Evolutionary conservation across 2,113 vertebrate species (phyloP), one percentile per base, ranked within the genome.

Genomic region (Rhea pennata): DNA sequence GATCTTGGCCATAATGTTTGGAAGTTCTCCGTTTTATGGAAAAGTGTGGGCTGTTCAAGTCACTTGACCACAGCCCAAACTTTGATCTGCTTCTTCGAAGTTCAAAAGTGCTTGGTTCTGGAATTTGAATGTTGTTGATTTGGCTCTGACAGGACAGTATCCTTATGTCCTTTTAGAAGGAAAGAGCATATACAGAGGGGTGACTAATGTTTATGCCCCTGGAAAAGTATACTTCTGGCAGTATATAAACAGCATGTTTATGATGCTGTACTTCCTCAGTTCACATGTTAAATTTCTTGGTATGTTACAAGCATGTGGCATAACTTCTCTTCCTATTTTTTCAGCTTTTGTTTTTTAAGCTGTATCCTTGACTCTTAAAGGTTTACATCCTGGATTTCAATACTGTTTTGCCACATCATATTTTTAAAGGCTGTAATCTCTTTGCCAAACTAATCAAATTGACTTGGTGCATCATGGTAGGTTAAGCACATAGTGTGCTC

Each of bases 181-280:
- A 48, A 58, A 66, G 40, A 42, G 14, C n/a, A 17, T 40, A 82
- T 24, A 36, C 11, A 12, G 19, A 61, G 24, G 5, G 12, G 21
- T 77, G 58, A 87, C 40, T 54, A 42, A 78, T 54, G 33, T 85
- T 88, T 87, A 76, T 71, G 48, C 58, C 44, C 40, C 44, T 26
- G 33, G 64, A 76, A 70, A 92, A 85, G 62, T 33, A 69, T 58
- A 66, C 53, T 88, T 82, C 82, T 0, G 5, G 5, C 59, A 69
- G n/a, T 81, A 53, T 59, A 91, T 87, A 87, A 96, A 84, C 74
- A 51, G 27, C 64, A 42, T 10, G 6, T 77, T 95, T 89, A 95
- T 50, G 39, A 48, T 50, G 74, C 40, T 16, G 21, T 7, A 3
- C 93, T 93, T 96, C 84, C 40, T 87, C 62, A 74, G 42, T 51